Evolutionary conservation across 2,113 vertebrate species (phyloP), one percentile per base, ranked within the genome.

Genomic region (Nothocercus nigrocapillus): DNA sequence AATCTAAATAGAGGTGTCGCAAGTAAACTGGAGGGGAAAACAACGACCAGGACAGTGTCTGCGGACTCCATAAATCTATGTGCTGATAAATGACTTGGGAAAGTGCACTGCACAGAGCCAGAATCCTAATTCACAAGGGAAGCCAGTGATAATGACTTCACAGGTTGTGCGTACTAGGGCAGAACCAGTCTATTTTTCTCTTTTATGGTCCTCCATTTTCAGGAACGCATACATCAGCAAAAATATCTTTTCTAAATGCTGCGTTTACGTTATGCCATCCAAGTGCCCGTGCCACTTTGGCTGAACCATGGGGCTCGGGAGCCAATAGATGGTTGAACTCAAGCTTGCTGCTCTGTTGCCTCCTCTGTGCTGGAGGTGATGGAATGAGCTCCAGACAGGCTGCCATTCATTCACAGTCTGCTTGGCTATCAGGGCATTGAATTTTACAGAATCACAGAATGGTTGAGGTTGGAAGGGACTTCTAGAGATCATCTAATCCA

Each of bases 1-100:
- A 91, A 89, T 69, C 91, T 89, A 94, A 96, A 95, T 75, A 87
- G 74, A 96, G 74, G 63, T 68, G 66, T 94, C 92, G 91, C 76
- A 81, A 58, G 85, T 92, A 91, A 96, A 90, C 72, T 89, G 77
- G 75, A 88, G 88, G 85, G 72, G 91, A 89, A 91, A 91, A 87
- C 92, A 94, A 51, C 13, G 9, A 68, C 73, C 81, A 59, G 16
- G 92, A 74, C 81, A 87, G 87, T 27, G 19, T 83, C 70, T 77
- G 77, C 1, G 9, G 79, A 95, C 91, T 92, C 47, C 83, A 81
- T 96, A 94, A 97, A 96, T 90, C 89, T 47, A 9, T 0, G 25
- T 49, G 67, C 89, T 92, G 95, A 95, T 96, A 72, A 91, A 96
- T 96, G 10, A 67, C 67, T 25, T 25, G 9, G 53, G 85, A 44